Base-by-base conservation (phyloP, 2,797 vertebrate species). In the Cryptoprocta ferox region DNA sequence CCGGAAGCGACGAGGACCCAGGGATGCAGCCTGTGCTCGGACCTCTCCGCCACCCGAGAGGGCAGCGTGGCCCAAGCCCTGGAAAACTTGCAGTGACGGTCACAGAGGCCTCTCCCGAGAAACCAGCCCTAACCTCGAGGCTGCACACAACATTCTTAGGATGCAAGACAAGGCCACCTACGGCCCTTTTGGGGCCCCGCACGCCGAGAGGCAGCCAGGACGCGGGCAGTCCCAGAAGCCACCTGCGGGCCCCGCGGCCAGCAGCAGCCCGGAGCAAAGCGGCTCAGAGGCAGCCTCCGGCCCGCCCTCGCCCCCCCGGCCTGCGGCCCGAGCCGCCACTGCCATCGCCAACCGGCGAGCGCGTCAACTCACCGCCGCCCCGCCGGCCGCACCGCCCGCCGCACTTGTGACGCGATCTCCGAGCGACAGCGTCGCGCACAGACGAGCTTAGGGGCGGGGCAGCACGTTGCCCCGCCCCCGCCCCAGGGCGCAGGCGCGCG, bases 301-400 rank as follows among this genome's bases (percentile, higher is more conserved):
- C 32, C 70, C 61, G 16, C 39, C 42, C 50, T 53, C 19, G 48
- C 26, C 65, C 70, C 30, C 30, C 35, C 39, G 28, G 70, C 37
- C 78, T 68, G 45, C 13, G 24, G 42, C 26, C 79, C 50, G 2
- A 16, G n/a, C 48, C 21, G 0, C 12, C 42, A 63, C 48, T 0
- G 24, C 70, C 45, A 19, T 0, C 21, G 14, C 10, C 24, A 45
- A 78, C 13, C 0, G 3, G 91, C 18, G 0, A 0, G 4, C 7
- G 0, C 2, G 7, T 26, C 75, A 9, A 93, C 97, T 97, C 90
- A 98, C 97, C 97, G 0, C 39, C 0, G 39, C 19, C 15, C 82
- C 0, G 19, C 59, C 50, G 42, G 42, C 24, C 3, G 35, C 19
- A 18, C 91, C 0, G 28, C n/a, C 53, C 3, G 21, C 48, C 0